Evolutionary conservation across 2,797 vertebrate genomes (phyloP), one percentile per base, ranked within the genome.

Genomic region (Pteronotus mesoamericanus): DNA sequence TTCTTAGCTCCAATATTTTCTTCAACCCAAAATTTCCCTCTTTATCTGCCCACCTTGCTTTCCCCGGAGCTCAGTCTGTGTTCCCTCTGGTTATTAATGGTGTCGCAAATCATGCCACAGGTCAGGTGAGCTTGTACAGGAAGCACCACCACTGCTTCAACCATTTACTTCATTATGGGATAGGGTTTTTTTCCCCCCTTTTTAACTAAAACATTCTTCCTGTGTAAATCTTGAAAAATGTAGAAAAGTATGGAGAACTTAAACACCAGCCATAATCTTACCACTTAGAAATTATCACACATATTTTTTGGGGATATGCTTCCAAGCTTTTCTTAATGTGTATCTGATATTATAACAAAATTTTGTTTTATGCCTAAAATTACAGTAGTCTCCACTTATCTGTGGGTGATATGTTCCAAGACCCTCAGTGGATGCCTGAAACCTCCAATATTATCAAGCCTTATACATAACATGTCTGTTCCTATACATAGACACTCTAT

Each of bases 291-390:
- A 39, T 12, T 44, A 12, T 84, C 4, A 87, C 51, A 57, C 83
- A 92, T 84, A 79, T 64, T 66, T 91, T 66, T 68, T 88, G n/a
- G 24, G 44, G 16, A 71, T 46, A 46, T 12, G 39, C 21, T 95
- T 94, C 29, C 14, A 89, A 37, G 21, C 37, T 69, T 88, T 92
- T 61, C 69, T 53, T 46, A 80, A 94, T 71, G 8, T 6, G n/a
- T 29, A 64, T 6, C n/a, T 92, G 55, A 69, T 74, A 64, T 37
- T 69, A 79, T 32, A 68, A 68, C 6, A 7, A 66, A 82, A 82
- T 71, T 91, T 82, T 89, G 61, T 94, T 95, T 94, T 86, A 34
- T 71, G 29, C 39, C 72, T 86, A 61, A 94, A 77, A 61, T 94
- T 75, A 77, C 19, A 37, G 12, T 37, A 53, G n/a, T 78, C 8